These are phyloP conservation scores for Felis catus DNA, from an alignment of 2,113 vertebrate species.

Conservation along the genomic window DNA sequence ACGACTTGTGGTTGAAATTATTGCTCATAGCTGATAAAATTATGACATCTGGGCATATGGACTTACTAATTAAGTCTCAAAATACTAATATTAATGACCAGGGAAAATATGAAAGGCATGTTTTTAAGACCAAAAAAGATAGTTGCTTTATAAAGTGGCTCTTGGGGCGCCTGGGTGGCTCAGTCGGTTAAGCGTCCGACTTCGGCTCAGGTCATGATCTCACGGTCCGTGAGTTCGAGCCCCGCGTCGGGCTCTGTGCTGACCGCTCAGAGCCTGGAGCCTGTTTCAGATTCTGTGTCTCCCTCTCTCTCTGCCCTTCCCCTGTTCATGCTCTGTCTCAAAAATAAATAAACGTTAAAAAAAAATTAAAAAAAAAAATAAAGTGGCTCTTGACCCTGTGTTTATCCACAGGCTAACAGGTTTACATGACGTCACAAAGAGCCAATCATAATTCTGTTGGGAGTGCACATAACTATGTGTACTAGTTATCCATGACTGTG, in stretches of 20 bases:
- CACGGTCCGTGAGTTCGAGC: too few relatives aligned
- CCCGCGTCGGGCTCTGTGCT: too few relatives aligned
- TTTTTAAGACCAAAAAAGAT: neutral
- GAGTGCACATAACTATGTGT: neutral
- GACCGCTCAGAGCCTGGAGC: too few relatives aligned
- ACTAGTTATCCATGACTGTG: neutral
- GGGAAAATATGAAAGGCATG: neutral
- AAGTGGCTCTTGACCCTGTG: neutral
- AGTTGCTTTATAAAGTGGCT: neutral
- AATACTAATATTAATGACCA: neutral
- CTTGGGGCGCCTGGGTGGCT: neutral
- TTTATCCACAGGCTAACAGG: neutral
- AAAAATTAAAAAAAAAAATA: neutral
- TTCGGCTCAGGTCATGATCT: too few relatives aligned
- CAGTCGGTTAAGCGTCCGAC: accelerated
- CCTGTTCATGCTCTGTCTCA: too few relatives aligned
- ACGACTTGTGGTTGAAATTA: neutral
- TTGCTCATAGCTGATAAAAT: conserved; percentile 7
- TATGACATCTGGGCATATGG: neutral
- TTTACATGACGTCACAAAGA: neutral
- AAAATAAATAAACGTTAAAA: too few relatives aligned
- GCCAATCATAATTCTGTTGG: neutral
- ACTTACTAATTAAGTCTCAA: neutral
- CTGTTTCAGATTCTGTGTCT: too few relatives aligned
- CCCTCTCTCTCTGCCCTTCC: too few relatives aligned